Base-by-base conservation (phyloP, 2,888 invertebrate species). In the Acanthoscelides obtectus region DNA sequence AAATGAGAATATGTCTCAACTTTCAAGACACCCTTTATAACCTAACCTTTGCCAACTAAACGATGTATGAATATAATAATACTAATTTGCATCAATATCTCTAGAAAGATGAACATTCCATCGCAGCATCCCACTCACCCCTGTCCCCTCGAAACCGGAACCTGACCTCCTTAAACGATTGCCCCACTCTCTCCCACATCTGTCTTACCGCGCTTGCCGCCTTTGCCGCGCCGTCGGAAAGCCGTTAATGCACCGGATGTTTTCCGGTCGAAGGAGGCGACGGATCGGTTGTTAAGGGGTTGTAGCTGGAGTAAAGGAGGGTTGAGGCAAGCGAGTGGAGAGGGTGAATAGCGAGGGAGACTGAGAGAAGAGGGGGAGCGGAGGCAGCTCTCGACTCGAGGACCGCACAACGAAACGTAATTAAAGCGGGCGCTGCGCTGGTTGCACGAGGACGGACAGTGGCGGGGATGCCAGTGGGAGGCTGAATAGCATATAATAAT, bases 221-320 rank as follows among this genome's bases (percentile, higher is more conserved):
- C 4, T 8, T 8, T 3, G 4, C 25, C 4, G 4, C 45, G 45
- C 45, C 45, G 45, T 45, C 45, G 66, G 66, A 66, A 66, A 66
- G 22, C 66, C 22, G 66, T 22, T 22, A 66, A 66, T 21, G 66
- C 66, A 66, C 66, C 66, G 66, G 66, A 66, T 66, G 66, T 66
- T 66, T 66, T 22, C 66, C 21, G 66, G 66, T 21, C 66, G 20
- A 66, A 66, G 66, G 22, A 66, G 66, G 66, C 66, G 66, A 21
- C 66, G 66, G 22, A 22, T 22, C 22, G 66, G 66, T 66, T 66
- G 66, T 66, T 21, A 66, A 22, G 20, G 66, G 66, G 66, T 45
- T 45, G 45, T 45, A 45, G 45, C 12, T 45, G 45, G 45, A 45
- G 45, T 45, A 45, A 45, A 12, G 45, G 45, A 12, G 45, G 45